Base-by-base conservation (phyloP, 2,888 invertebrate genomes). In the Drosophila affinis region DNA sequence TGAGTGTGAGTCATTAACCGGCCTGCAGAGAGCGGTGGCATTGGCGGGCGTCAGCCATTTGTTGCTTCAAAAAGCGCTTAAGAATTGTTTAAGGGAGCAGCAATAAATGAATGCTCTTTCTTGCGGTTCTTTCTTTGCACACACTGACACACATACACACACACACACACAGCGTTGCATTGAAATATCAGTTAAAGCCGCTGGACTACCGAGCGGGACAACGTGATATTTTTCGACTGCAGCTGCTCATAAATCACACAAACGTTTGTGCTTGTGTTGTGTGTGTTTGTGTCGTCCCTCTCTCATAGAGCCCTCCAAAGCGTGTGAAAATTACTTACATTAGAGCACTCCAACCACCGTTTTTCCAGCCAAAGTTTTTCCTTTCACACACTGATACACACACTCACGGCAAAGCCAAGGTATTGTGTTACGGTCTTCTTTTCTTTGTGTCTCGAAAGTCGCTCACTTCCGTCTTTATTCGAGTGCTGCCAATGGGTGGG, bases 1-100 rank as follows among this genome's bases (percentile, higher is more conserved):
- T 69, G 70, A 69, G 68, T 75, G 82, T 85, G 84, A 87, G 85
- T 85, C 84, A 85, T 87, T 82, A 87, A 85, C 82, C 83, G 79
- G 87, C 81, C 83, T 69, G 79, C 53, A 57, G 32, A 32, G 21
- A 39, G 39, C 39, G 39, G 14, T 6, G n/a, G 14, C 14, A 39
- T 39, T 39, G 39, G 39, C 39, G 39, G 39, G 39, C 39, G 39
- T 39, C 39, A 39, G 39, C 39, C 39, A 39, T 39, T 39, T 48
- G 32, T 21, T 32, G 32, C 32, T 72, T 72, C 45, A 51, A 70
- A 65, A 72, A 54, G 45, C 47, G 61, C 27, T 48, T 54, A 29
- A 49, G 34, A 67, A 34, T 39, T 14, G 34, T 53, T 9, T 27
- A 44, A 55, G 39, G 39, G 39, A 39, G 7, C 14, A 39, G 7